Base-by-base conservation (phyloP, 1,140 invertebrate genomes). In the Listronotus bonariensis region DNA sequence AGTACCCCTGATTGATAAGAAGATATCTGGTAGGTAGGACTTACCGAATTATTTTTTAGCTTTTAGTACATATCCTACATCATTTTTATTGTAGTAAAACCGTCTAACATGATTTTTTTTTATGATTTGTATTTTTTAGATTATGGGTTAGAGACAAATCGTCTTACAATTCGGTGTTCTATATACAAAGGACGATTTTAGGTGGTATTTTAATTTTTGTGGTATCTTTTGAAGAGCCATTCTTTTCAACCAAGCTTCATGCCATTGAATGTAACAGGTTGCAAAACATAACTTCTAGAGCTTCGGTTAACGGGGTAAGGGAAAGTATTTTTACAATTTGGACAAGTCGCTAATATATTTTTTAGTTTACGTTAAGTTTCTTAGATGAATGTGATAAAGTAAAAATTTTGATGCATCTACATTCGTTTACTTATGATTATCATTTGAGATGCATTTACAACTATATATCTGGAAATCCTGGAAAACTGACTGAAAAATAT, bases 341-440 rank as follows among this genome's bases (percentile, higher is more conserved):
- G 34, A 52, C 12, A 63, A n/a, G 26, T 49, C 31, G 57, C 20
- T 56, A 34, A 14, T 72, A 67, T 69, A 26, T 69, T 69, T 81
- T 81, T 48, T 77, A 91, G 87, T 86, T 89, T 73, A 85, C 85
- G 36, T 68, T 87, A 48, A 85, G 85, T 68, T 92, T 92, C 77
- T 77, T 92, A 68, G 90, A 91, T 73, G 88, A 90, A 74, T 89
- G 89, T 77, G 90, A 92, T 74, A 87, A 87, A 74, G 86, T 91
- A 26, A 91, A 89, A 78, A 80, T 84, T 40, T 81, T 83, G 36
- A 87, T 92, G 81, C 92, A 95, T 79, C 80, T 93, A 34, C 92
- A 95, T 79, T 94, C 92, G 1, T 95, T 95, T 74, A 91, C 91
- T 0, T 93, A 93, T 71, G 92, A 95, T 77, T 94, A 91, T 76